A percentile compares a stretch with the other conserved stretches of the same genome.
Conservation (phyloP, 2,113 vertebrate genomes). For the Phyllopteryx taeniolatus region DNA sequence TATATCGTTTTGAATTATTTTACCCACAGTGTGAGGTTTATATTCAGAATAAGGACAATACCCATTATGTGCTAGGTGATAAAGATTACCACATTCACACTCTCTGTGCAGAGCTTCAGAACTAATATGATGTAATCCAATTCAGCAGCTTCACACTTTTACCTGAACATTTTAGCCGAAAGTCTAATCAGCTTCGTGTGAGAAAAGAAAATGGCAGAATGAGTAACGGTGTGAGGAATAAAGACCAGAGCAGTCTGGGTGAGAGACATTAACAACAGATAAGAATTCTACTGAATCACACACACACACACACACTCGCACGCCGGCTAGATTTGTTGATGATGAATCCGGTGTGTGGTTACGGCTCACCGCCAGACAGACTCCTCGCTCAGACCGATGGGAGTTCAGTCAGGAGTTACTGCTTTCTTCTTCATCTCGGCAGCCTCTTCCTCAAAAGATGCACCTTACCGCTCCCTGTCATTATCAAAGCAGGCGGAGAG, state of each 20-base stretch:
- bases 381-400: constrained; percentile 52
- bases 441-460: constrained; percentile 47
- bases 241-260: constrained; percentile 26
- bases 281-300: constrained; percentile 19
- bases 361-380: constrained; percentile 50
- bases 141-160: constrained; percentile 31
- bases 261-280: constrained; percentile 38
- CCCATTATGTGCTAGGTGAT: constrained; percentile 6
- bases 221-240: constrained; percentile 26
- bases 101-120: constrained; percentile 16
- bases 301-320: constrained; percentile 15
- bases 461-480: constrained; percentile 39
- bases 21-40: not conserved
- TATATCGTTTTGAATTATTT: constrained; percentile 7
- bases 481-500: constrained; percentile 51
- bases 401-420: constrained; percentile 66
- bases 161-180: constrained; percentile 38
- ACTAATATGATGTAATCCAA: constrained; percentile 27
- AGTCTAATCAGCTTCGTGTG: constrained; percentile 17
- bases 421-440: constrained; percentile 46
- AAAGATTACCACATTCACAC: constrained; percentile 18
- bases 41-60: constrained; percentile 4
- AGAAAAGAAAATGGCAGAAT: constrained; percentile 38
- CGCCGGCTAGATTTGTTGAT: constrained; percentile 46
- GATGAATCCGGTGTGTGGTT: constrained; percentile 66